Evolutionary conservation across 2,797 vertebrate species (phyloP).

Genomic region (Acrocephalus scirpaceus): DNA sequence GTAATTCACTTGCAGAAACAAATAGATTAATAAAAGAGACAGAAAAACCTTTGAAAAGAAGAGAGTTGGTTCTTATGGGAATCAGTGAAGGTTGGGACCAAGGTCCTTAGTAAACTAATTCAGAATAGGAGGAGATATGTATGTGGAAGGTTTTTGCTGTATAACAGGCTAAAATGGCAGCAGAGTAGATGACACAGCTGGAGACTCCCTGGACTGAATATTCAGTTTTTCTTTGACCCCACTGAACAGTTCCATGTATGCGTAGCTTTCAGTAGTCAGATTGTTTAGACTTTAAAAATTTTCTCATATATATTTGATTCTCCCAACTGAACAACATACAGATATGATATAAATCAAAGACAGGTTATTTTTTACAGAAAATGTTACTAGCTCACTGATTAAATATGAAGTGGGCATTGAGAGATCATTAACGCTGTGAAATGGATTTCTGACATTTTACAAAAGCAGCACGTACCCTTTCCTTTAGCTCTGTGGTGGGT

Average conservation of each 20-base stretch:
- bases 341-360: not conserved
- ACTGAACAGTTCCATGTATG: not conserved
- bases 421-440: constrained; percentile 33
- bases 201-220: not conserved
- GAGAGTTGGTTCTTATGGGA: not conserved
- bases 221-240: not conserved
- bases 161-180: not conserved
- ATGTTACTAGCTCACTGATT: constrained; percentile 6
- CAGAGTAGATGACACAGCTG: not conserved
- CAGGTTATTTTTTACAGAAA: not conserved
- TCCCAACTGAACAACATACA: not conserved
- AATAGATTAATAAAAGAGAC: not conserved
- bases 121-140: not conserved
- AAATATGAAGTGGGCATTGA: constrained; percentile 41
- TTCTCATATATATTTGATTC: not conserved
- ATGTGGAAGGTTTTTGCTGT: not conserved
- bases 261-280: not conserved
- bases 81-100: not conserved
- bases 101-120: not conserved
- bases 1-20: constrained; percentile 12
- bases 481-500: constrained; percentile 23
- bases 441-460: constrained; percentile 34
- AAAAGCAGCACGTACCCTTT: constrained; percentile 15
- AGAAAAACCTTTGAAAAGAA: not conserved
- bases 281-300: not conserved